Base-by-base conservation (phyloP, 2,113 vertebrate species). In the Heteronetta atricapilla region DNA sequence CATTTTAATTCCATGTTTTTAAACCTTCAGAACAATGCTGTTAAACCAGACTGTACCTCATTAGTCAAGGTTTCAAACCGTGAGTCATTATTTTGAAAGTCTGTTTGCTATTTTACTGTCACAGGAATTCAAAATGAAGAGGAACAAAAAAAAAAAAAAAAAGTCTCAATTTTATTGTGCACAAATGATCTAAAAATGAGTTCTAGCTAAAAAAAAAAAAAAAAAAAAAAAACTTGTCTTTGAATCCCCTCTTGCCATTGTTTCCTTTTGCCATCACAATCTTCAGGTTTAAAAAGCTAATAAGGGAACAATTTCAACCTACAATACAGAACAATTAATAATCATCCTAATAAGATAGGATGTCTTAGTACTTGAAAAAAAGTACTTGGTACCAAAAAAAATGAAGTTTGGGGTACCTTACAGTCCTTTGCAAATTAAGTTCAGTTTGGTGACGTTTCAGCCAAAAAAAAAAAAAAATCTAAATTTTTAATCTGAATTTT, bases 81-180 rank as follows among this genome's bases (percentile, higher is more conserved):
- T 34, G 59, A 93, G 59, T 74, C 72, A 34, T 86, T 91, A 63
- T 70, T 88, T 86, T 56, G 33, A 46, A 82, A 89, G 31, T 50
- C 74, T 84, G 44, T 93, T 95, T 88, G 72, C 63, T 70, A 0
- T 58, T 73, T 63, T 14, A 67, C 50, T 46, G 59, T 72, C 82
- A 63, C 9, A 63, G 72, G 87, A 67, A 89, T 55, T 83, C n/a
- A 34, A 26, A 75, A 76, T 13, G 6, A 53, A 89, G 62, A 29
- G 10, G 44, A 18, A 38, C 11, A 5, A 2, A 46, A 21, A 16
- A 5, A 2, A 46, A 21, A 38, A 13, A 1, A 3, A 4, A 33
- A 34, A 13, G 11, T 63, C 46, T 14, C n/a, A 48, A 36, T 58
- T 46, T 4, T 9, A 15, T 21, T 79, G 38, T 88, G 18, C 64